phyloP scores from a whole-genome alignment of 2,888 invertebrate genomes.

The Selenia dentaria region DNA sequence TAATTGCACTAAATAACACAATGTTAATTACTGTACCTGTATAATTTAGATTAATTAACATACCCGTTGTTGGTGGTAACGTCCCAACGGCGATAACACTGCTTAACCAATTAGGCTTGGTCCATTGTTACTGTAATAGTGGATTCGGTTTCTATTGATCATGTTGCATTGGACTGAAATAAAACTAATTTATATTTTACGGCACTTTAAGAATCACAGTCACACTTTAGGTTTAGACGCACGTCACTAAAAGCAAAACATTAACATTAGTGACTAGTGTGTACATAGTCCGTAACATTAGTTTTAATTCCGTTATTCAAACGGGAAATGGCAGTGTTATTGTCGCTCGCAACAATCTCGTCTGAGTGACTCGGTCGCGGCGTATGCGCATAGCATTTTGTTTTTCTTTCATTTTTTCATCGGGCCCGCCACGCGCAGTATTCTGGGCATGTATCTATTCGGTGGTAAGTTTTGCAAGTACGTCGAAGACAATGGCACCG shows the following conservation, averaged over 20 bases:
- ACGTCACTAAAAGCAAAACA: conserved; percentile 26
- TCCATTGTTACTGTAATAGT: conserved; percentile 33
- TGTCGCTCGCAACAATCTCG: conserved; percentile 63
- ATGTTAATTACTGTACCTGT: conserved; percentile 60
- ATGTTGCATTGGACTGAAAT: conserved; percentile 37
- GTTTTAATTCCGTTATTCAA: conserved; percentile 42
- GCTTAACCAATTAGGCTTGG: conserved; percentile 66
- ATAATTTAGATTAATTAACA: conserved; percentile 66
- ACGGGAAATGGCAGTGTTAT: conserved; percentile 61
- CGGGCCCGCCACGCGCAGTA: conserved; percentile 89
- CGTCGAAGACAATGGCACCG: conserved; percentile 92
- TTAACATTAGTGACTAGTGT: conserved; percentile 28
- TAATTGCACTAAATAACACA: conserved; percentile 74
- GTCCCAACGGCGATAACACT: conserved; percentile 78
- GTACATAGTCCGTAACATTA: conserved; percentile 47
- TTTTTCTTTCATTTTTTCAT: conserved; percentile 83
- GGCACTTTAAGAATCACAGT: conserved; percentile 31
- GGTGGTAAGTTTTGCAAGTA: conserved; percentile 99
- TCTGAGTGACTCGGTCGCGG: conserved; percentile 72
- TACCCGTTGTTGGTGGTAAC: conserved; percentile 67
- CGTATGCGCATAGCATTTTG: conserved; percentile 81
- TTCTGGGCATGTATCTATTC: conserved; percentile 99
- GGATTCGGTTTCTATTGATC: conserved; percentile 24
- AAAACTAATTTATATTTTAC: conserved; percentile 63
- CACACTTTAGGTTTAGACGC: conserved; percentile 24